phyloP scores from a whole-genome alignment of 2,113 vertebrate species.

The Paracanthobrama guichenoti region DNA sequence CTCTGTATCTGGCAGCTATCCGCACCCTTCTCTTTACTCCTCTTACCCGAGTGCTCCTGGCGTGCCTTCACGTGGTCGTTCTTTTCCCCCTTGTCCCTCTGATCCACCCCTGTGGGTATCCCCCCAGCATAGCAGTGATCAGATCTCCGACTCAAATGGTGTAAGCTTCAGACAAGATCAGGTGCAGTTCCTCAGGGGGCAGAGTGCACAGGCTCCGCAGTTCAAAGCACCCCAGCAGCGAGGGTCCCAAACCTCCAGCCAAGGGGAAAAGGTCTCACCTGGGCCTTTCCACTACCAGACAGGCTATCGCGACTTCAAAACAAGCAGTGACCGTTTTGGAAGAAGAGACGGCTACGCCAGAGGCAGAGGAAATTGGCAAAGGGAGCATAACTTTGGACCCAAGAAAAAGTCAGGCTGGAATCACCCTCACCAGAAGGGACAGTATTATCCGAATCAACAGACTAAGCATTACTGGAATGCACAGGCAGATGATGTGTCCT shows the following conservation, averaged over 20 bases:
- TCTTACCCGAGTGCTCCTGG: conserved; percentile 28
- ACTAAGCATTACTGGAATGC: conserved; percentile 43
- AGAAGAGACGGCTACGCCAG: conserved; percentile 51
- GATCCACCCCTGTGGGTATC: conserved; percentile 45
- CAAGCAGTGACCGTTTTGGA: conserved; percentile 46
- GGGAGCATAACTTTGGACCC: conserved; percentile 14
- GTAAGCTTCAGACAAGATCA: conserved; percentile 69
- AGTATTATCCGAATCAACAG: conserved; percentile 51
- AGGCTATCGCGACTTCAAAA: conserved; percentile 51
- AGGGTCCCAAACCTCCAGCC: neutral
- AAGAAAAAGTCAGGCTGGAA: conserved; percentile 31
- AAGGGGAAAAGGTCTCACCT: conserved; percentile 23
- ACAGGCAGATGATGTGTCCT: conserved; percentile 53
- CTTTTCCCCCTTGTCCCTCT: conserved; percentile 39
- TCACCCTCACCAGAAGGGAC: conserved; percentile 38
- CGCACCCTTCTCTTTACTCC: neutral
- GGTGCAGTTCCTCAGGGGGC: conserved; percentile 75
- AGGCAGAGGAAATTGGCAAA: conserved; percentile 30
- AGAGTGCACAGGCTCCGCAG: conserved; percentile 65
- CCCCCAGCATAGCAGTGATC: conserved; percentile 27
- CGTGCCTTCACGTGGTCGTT: neutral
- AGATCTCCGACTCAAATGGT: conserved; percentile 32
- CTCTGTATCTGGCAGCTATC: conserved; percentile 4
- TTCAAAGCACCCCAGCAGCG: conserved; percentile 46
- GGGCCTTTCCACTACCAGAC: conserved; percentile 47